phyloP scores from a whole-genome alignment of 2,797 vertebrate species.

The Melanotaenia boesemani region DNA sequence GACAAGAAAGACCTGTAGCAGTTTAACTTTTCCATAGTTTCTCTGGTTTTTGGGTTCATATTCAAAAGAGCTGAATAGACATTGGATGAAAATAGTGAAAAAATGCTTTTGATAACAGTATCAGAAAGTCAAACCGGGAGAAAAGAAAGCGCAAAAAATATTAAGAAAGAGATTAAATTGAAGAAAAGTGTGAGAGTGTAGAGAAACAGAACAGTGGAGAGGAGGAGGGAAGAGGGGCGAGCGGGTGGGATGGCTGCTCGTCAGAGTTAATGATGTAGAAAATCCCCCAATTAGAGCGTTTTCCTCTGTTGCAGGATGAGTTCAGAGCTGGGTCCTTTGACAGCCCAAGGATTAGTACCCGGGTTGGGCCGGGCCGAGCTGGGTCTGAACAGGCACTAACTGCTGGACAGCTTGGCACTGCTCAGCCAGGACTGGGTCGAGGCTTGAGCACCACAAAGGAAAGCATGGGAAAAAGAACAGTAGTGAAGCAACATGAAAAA shows the following conservation, averaged over 20 bases:
- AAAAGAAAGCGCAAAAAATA: slow-evolving; percentile 49
- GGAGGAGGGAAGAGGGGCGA: slow-evolving; percentile 40
- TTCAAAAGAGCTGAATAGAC: neutral
- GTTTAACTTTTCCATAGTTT: slow-evolving; percentile 2
- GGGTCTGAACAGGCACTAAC: slow-evolving; percentile 76
- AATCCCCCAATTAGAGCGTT: slow-evolving; percentile 90
- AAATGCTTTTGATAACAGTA: slow-evolving; percentile 29
- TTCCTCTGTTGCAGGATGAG: slow-evolving; percentile 86
- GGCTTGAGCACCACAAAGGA: slow-evolving; percentile 67
- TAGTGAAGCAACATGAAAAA: slow-evolving; percentile 48
- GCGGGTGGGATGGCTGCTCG: slow-evolving; percentile 76
- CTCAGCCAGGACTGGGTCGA: slow-evolving; percentile 62
- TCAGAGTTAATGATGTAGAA: slow-evolving; percentile 87
- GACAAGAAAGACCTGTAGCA: neutral
- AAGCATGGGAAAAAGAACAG: slow-evolving; percentile 78
- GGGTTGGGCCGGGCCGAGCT: slow-evolving; percentile 50
- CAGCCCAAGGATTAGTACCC: slow-evolving; percentile 81
- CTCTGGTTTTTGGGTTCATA: slow-evolving; percentile 16
- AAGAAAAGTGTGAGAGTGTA: slow-evolving; percentile 64
- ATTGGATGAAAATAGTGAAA: neutral
- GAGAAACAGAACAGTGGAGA: slow-evolving; percentile 32
- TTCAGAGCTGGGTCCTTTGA: slow-evolving; percentile 84
- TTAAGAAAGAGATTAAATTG: slow-evolving; percentile 57
- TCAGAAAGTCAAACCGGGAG: slow-evolving; percentile 39
- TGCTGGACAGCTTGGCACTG: slow-evolving; percentile 76